A percentile compares a stretch with the other conserved stretches of the same genome.
Conservation (phyloP, 2,113 vertebrate species). For the Crypturellus undulatus region DNA sequence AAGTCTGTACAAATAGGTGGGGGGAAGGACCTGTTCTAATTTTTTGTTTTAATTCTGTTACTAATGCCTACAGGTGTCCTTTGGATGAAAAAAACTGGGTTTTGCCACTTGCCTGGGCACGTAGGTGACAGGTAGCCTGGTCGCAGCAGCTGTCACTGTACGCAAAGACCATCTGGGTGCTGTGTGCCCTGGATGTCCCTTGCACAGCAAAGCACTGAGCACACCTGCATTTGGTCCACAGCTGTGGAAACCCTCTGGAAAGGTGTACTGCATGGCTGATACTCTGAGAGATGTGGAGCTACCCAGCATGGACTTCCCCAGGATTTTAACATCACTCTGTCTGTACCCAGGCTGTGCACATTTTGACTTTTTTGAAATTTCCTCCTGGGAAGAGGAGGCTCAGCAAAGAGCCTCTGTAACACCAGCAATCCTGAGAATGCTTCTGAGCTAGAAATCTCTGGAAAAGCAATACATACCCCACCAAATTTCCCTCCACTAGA, state of each 20-base stretch:
- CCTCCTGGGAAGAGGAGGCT: background rate
- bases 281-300: background rate
- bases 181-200: background rate
- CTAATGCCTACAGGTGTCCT: background rate
- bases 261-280: rapidly evolving
- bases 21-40: background rate
- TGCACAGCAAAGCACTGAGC: background rate
- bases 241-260: background rate
- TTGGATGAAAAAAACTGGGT: background rate
- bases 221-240: background rate
- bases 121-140: background rate
- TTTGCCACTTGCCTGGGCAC: background rate
- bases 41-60: background rate
- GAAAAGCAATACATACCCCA: background rate
- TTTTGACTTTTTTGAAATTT: background rate
- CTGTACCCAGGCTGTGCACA: background rate
- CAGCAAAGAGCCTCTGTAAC: background rate
- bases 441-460: background rate
- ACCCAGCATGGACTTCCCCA: background rate
- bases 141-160: background rate
- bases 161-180: background rate
- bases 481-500: conserved; percentile 13
- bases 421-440: background rate
- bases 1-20: background rate
- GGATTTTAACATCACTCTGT: background rate